Evolutionary conservation across 2,113 vertebrate genomes (phyloP), one percentile per base, ranked within the genome.

Genomic region (Electrona antarctica): DNA sequence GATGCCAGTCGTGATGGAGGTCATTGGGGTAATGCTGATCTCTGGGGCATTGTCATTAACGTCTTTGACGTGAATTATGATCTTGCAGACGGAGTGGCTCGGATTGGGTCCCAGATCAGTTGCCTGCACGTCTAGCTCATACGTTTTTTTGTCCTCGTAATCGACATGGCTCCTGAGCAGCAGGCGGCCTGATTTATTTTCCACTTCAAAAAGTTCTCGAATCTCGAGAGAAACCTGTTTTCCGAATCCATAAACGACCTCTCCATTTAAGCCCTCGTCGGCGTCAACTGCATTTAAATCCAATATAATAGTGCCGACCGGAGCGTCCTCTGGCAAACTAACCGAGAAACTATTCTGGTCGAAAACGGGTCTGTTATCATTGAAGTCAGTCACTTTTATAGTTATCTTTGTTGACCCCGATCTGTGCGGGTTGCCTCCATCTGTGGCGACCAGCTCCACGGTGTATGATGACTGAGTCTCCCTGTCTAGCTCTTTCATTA

Each of bases 1-100:
- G 4, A 73, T 79, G 0, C 94, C 95, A 0, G 93, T 91, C 0
- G 91, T 82, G 0, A 91, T 93, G 0, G 95, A 94, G 49, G 91
- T 93, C 85, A 98, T 94, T 4, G 96, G 95, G 0, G 96, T 98
- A 91, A 99, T 94, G 74, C 94, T 93, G 82, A 98, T 95, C 78
- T 95, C 95, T 0, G 97, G 96, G 0, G 95, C 94, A 0, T 98
- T 98, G 92, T 99, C 97, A 0, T 98, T 99, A 62, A 98, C 96
- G 8, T 98, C 97, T 0, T 93, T 90, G 57, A 99, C 90, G 77
- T 95, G 96, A 70, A 99, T 94, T 3, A 97, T 76, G 11, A 99
- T 94, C 2, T 96, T 97, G 87, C 97, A 98, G 80, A 93, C 92
- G 69, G 97, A 93, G 0, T 95, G 82, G 0, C 91, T 93, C 0